A percentile compares a stretch with the other conserved stretches of the same genome.
Evolutionary conservation across 2,888 invertebrate species (phyloP).

Genomic region (Sesia bembeciformis): DNA sequence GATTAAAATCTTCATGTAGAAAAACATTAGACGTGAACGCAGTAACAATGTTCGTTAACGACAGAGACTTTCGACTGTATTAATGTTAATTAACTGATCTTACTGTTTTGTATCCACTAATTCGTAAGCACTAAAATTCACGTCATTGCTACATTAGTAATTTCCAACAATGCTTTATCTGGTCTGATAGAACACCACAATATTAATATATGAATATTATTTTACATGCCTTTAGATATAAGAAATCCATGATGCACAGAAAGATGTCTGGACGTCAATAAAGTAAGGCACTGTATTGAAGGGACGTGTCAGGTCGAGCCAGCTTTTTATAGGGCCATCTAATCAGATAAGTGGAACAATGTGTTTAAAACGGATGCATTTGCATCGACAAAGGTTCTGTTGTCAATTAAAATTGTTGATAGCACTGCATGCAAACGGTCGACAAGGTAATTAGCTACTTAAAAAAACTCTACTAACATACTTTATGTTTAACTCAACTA

Average conservation of each 20-base stretch:
- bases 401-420: constrained; percentile 54
- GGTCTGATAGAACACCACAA: not conserved
- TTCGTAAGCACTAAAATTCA: no score
- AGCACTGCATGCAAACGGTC: constrained; percentile 39
- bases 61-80: no score
- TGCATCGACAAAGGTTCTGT: constrained; percentile 52
- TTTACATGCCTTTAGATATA: constrained; percentile 35
- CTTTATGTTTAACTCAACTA: no score
- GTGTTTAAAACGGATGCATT: constrained; percentile 32
- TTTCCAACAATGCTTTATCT: not conserved
- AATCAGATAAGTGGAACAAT: constrained; percentile 57
- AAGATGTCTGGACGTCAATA: constrained; percentile 20
- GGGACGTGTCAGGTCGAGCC: constrained; percentile 22
- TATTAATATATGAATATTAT: not conserved
- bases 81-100: no score
- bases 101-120: no score
- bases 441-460: constrained; percentile 17
- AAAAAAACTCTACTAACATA: constrained; percentile 9
- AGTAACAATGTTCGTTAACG: no score
- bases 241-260: constrained; percentile 27
- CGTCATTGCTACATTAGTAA: no score
- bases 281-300: constrained; percentile 29
- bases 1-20: no score
- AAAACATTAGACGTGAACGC: no score
- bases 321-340: constrained; percentile 46